Evolutionary conservation across 2,888 invertebrate species (phyloP), one percentile per base, ranked within the genome.

Genomic region (Caenorhabditis virilis): DNA sequence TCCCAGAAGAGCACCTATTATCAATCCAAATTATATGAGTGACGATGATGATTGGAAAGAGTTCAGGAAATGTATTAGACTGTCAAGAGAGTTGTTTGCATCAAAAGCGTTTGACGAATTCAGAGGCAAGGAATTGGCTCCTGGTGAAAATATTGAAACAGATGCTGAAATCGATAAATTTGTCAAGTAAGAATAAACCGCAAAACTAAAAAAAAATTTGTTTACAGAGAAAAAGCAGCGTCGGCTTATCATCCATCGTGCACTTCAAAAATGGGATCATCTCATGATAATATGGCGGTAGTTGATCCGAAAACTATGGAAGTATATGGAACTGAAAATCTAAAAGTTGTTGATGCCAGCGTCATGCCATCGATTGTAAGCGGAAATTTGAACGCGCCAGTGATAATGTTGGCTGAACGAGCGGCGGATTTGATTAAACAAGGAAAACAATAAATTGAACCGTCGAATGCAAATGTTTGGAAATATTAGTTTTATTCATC

Each of bases 11-110:
- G 89, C 89, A 84, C 94, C 94, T 0, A 83, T 90, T 26, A 92
- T 97, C 83, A 89, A 95, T 84, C 91, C 95, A 1, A 92, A 94
- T 82, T 97, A 97, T 83, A 90, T 94, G 68, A 55, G 64, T n/a
- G 63, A 77, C 41, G 78, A 79, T 35, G 69, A 79, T 11, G 82
- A 82, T 48, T 73, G 76, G 64, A 56, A 63, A 35, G 78, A 80
- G 46, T 80, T 83, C 69, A 66, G 68, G 9, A 58, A 49, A 9
- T 74, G 74, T 36, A 77, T 79, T 20, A 59, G 74, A 13, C 20
- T 80, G 7, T 74, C 81, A 0, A 62, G 83, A 15, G 78, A 79
- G 39, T 52, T 82, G 1, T 80, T 83, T 52, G 74, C 76, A 11
- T 72, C 80, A 25, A 57, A 55, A 23, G 72, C 82, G 0, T 83